These are phyloP conservation scores for Periophthalmus modestus DNA, from an alignment of 2,113 vertebrate genomes.

Conservation along the genomic window DNA sequence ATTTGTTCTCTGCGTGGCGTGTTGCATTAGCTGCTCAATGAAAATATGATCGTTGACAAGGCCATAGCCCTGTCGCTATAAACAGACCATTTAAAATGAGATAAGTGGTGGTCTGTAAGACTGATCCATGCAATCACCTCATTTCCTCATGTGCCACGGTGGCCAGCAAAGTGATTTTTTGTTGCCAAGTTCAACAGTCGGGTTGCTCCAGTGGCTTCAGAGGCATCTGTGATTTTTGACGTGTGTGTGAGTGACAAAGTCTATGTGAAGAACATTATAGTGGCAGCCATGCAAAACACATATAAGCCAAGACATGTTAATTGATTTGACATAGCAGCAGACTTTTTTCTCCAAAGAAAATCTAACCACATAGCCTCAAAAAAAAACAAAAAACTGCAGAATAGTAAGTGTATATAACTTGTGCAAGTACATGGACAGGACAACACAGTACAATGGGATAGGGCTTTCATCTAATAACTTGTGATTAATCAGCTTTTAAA, in stretches of 20 bases:
- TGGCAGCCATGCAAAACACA: constrained; percentile 35
- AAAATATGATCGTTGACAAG: constrained; percentile 25
- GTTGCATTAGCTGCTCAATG: constrained; percentile 39
- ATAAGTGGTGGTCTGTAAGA: constrained; percentile 63
- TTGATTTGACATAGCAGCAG: constrained; percentile 39
- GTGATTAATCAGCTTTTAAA: neutral
- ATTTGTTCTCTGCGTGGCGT: constrained; percentile 44
- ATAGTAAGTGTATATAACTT: neutral
- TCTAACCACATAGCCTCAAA: constrained; percentile 15
- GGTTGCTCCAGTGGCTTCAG: constrained; percentile 28
- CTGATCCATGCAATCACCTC: constrained; percentile 62
- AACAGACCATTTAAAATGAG: constrained; percentile 40
- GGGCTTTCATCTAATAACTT: neutral
- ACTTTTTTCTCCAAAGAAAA: constrained; percentile 41
- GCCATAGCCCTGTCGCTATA: constrained; percentile 33
- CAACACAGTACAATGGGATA: constrained; percentile 14
- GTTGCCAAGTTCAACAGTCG: constrained; percentile 59
- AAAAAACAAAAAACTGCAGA: constrained; percentile 32
- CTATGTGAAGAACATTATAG: constrained; percentile 36
- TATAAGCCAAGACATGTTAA: constrained; percentile 39
- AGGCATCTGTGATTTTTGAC: constrained; percentile 37
- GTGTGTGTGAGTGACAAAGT: constrained; percentile 37
- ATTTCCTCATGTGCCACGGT: constrained; percentile 61
- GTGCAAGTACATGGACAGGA: constrained; percentile 5
- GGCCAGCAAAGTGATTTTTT: constrained; percentile 52